These are phyloP conservation scores for Gallinago nigripennis DNA, from an alignment of 2,797 vertebrate species.

Conservation along the genomic window DNA sequence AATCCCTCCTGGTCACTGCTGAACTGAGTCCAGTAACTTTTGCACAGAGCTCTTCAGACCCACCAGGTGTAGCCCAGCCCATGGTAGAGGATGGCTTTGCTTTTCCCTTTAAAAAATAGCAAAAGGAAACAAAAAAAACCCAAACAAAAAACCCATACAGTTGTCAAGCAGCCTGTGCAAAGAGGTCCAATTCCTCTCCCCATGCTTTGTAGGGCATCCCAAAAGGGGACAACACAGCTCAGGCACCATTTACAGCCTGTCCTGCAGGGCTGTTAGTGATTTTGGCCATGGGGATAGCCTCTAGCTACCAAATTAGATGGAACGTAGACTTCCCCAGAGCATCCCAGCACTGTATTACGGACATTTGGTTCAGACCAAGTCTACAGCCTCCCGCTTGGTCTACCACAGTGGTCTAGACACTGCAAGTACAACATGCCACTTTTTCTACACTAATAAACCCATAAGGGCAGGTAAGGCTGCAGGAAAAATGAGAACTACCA, in stretches of 20 bases:
- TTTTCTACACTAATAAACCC: constrained; percentile 72
- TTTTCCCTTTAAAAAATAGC: neutral
- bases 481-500: constrained; percentile 72
- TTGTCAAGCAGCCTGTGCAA: neutral
- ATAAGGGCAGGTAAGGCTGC: constrained; percentile 61
- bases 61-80: neutral
- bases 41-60: fast-evolving
- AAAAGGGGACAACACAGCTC: neutral
- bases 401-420: constrained; percentile 21
- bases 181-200: neutral
- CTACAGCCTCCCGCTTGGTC: constrained; percentile 2
- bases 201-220: fast-evolving
- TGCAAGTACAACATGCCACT: neutral
- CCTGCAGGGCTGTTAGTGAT: neutral
- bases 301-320: neutral
- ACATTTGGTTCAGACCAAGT: neutral
- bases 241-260: neutral
- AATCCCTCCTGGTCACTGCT: neutral
- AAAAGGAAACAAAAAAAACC: neutral
- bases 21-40: neutral
- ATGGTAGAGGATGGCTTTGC: fast-evolving
- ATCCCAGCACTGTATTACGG: neutral
- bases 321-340: neutral
- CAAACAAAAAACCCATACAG: neutral
- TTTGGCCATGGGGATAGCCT: neutral